Evolutionary conservation across 2,113 vertebrate species (phyloP).

Genomic region (Tylochromis polylepis): DNA sequence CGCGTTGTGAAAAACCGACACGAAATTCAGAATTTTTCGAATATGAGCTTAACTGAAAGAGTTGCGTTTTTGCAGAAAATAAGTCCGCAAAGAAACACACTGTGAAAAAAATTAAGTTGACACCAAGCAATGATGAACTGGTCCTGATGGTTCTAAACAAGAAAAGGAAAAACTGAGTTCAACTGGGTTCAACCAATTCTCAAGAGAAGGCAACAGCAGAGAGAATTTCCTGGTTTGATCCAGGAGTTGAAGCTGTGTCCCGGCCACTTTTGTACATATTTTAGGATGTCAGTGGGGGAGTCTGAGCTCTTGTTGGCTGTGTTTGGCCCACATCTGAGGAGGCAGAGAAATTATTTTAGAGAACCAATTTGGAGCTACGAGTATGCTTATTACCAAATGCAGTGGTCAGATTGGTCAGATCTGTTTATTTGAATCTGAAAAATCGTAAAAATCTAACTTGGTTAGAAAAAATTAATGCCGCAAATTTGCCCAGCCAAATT

Average conservation of each 20-base stretch:
- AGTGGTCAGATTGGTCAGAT: background rate
- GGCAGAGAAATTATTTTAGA: background rate
- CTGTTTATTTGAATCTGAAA: background rate
- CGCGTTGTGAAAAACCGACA: background rate
- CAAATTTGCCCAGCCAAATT: background rate
- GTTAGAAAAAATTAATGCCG: background rate
- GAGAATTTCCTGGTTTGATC: background rate
- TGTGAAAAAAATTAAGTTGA: background rate
- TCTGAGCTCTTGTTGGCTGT: background rate
- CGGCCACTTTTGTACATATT: accelerated
- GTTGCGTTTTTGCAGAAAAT: background rate
- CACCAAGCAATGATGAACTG: background rate
- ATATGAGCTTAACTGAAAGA: background rate
- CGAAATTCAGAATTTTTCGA: accelerated
- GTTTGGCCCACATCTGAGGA: background rate
- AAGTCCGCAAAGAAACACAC: background rate
- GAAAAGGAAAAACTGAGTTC: background rate
- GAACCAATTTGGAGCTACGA: background rate
- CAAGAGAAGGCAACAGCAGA: background rate
- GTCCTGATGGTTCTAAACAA: background rate
- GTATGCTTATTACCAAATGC: background rate
- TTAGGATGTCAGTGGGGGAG: background rate
- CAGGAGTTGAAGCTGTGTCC: background rate
- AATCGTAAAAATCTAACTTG: background rate
- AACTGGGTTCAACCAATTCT: background rate